phyloP scores from a whole-genome alignment of 2,113 vertebrate species.

The Mastomys coucha region DNA sequence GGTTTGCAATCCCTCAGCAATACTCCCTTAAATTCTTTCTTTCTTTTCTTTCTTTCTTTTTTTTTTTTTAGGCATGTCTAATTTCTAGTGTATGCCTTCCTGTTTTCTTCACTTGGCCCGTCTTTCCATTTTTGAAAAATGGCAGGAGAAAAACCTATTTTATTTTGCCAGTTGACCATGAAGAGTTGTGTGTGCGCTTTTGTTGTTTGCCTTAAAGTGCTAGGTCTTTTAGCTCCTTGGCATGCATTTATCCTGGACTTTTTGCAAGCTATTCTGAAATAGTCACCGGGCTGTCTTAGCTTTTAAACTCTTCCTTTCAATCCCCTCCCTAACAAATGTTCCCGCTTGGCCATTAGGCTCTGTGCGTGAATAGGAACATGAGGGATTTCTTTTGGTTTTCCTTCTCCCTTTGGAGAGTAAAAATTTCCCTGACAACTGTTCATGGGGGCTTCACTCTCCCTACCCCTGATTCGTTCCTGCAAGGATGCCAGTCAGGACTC shows the following conservation, averaged over 20 bases:
- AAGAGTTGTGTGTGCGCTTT: constrained; percentile 80
- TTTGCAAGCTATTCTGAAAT: constrained; percentile 71
- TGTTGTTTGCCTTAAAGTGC: constrained; percentile 75
- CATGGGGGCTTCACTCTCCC: background rate
- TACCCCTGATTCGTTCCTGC: constrained; percentile 17
- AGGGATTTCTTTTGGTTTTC: constrained; percentile 73
- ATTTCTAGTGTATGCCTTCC: constrained; percentile 82
- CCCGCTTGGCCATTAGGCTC: constrained; percentile 73
- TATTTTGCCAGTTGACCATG: constrained; percentile 82
- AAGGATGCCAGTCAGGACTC: background rate
- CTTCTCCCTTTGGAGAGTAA: constrained; percentile 68
- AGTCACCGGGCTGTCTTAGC: constrained; percentile 80
- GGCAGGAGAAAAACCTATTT: constrained; percentile 80
- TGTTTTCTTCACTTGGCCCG: constrained; percentile 77
- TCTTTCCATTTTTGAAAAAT: constrained; percentile 82
- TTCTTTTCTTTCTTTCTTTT: too few species aligned
- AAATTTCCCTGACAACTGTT: constrained; percentile 74
- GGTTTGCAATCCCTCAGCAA: constrained; percentile 66
- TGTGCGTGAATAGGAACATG: constrained; percentile 77
- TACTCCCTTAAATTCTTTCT: constrained; percentile 75
- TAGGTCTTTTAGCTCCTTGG: constrained; percentile 76
- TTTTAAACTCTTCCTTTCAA: constrained; percentile 80
- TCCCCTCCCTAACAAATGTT: constrained; percentile 78
- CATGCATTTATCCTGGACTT: constrained; percentile 76
- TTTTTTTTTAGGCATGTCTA: constrained; percentile 75